These are phyloP conservation scores for Coregonus clupeaformis DNA, from an alignment of 2,113 vertebrate genomes.

Conservation along the genomic window DNA sequence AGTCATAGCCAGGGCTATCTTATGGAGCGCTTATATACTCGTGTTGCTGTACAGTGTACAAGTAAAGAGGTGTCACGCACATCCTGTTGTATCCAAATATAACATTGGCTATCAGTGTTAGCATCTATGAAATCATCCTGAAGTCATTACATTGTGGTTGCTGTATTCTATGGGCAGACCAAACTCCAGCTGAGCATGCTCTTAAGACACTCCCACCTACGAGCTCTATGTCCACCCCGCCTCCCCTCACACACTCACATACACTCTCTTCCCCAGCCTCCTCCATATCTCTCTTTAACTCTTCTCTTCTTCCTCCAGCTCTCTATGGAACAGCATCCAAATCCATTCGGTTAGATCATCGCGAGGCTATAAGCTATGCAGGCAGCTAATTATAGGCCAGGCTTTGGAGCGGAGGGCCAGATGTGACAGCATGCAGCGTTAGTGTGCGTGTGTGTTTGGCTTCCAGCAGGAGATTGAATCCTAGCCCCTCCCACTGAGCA, in stretches of 20 bases:
- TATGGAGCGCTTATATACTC: not conserved
- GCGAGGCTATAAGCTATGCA: slow-evolving; percentile 72
- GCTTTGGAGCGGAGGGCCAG: slow-evolving; percentile 67
- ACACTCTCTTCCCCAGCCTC: slow-evolving; percentile 33
- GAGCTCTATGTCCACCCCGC: too few species aligned
- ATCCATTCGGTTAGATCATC: slow-evolving; percentile 66
- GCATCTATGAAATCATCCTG: too few species aligned
- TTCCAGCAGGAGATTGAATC: slow-evolving; percentile 4
- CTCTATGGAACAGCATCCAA: not conserved
- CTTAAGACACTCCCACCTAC: too few species aligned
- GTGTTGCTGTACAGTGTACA: too few species aligned
- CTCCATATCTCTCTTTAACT: not conserved
- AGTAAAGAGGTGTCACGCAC: too few species aligned
- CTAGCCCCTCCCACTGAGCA: slow-evolving; percentile 76
- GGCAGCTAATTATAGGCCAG: slow-evolving; percentile 78
- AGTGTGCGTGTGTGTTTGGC: slow-evolving; percentile 39
- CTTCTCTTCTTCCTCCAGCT: not conserved
- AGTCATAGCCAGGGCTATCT: not conserved
- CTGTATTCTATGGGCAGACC: too few species aligned
- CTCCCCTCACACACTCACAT: not conserved
- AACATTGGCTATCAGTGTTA: too few species aligned
- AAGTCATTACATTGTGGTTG: too few species aligned
- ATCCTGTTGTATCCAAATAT: too few species aligned
- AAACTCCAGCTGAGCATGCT: too few species aligned
- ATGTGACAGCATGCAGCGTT: slow-evolving; percentile 71